Base-by-base conservation (phyloP, 2,888 invertebrate species). In the Microctonus aethiopoides region DNA sequence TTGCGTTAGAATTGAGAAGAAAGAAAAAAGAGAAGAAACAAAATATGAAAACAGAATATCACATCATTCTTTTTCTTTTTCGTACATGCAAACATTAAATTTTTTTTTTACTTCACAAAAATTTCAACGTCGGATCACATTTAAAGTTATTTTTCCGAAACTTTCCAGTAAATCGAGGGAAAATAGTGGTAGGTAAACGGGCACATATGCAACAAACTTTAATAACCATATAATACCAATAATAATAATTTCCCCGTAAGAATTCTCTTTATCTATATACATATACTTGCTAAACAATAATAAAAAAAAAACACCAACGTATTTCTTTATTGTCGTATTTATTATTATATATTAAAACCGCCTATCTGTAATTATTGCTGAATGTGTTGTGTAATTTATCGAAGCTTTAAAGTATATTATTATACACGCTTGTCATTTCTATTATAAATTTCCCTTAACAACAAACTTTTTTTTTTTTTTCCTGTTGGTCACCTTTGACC, bases 131-230 rank as follows among this genome's bases (percentile, higher is more conserved):
- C 81, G 77, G 80, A 77, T 41, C 29, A 77, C 81, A 83, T 81
- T 81, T 79, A 83, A 81, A 84, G 79, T 79, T 78, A 82, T 81
- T 80, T 83, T 78, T 84, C 83, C 83, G 81, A 79, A 84, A 81
- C 81, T 84, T 84, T 84, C 84, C 84, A 84, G 84, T 84, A 84
- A 84, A 84, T 84, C 84, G 81, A 84, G 83, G 84, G 84, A 84
- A 78, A 83, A 79, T 83, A 84, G 84, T 84, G 84, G 84, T 84
- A 84, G 84, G 84, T 84, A 84, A 76, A 83, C 79, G 83, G 83
- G 83, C 81, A 82, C 81, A 82, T 74, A 60, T 61, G 39, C 69
- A 69, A 57, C 36, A 59, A 61, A 69, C 63, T 57, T 64, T 63
- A 67, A 61, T 41, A 68, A 67, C 77, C n/a, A 41, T 66, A 56